phyloP scores from a whole-genome alignment of 2,797 vertebrate genomes.

The Lagocephalus sceleratus region DNA sequence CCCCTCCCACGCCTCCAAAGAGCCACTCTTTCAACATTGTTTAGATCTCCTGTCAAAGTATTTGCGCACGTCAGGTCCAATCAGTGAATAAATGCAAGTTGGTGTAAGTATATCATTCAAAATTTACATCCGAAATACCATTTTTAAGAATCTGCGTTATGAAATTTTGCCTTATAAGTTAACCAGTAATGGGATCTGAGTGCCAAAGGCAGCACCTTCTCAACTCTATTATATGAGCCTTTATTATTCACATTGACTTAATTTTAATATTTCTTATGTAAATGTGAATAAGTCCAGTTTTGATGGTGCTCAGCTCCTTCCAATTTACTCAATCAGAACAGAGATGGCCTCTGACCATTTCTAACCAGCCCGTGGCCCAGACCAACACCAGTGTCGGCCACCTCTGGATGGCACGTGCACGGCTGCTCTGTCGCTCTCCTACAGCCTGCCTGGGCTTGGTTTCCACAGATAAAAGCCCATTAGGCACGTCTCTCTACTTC shows the following conservation, averaged over 20 bases:
- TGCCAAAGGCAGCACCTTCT: slow-evolving; percentile 25
- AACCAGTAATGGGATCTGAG: slow-evolving; percentile 36
- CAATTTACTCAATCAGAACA: slow-evolving; percentile 65
- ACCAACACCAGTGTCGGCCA: slow-evolving; percentile 69
- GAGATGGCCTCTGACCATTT: slow-evolving; percentile 66
- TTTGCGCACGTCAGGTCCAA: slow-evolving; percentile 30
- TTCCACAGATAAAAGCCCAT: slow-evolving; percentile 85
- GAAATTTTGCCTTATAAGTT: slow-evolving; percentile 1
- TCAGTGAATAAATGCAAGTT: slow-evolving; percentile 43
- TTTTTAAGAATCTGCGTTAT: no score
- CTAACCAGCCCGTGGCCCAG: slow-evolving; percentile 68
- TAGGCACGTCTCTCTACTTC: slow-evolving; percentile 79
- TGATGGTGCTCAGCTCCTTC: slow-evolving; percentile 33
- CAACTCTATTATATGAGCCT: slow-evolving; percentile 10
- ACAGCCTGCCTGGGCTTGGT: slow-evolving; percentile 78
- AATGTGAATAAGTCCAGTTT: no score
- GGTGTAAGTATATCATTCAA: slow-evolving; percentile 15
- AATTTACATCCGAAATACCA: slow-evolving; percentile 25
- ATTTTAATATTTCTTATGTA: no score
- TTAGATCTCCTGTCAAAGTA: slow-evolving; percentile 39
- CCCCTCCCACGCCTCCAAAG: slow-evolving; percentile 10
- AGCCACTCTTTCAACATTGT: slow-evolving; percentile 43
- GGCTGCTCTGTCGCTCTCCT: slow-evolving; percentile 62
- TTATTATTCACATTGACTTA: neutral
- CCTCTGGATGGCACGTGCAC: slow-evolving; percentile 43